Conservation (phyloP, 2,888 invertebrate species). For the Andrena fulva region DNA sequence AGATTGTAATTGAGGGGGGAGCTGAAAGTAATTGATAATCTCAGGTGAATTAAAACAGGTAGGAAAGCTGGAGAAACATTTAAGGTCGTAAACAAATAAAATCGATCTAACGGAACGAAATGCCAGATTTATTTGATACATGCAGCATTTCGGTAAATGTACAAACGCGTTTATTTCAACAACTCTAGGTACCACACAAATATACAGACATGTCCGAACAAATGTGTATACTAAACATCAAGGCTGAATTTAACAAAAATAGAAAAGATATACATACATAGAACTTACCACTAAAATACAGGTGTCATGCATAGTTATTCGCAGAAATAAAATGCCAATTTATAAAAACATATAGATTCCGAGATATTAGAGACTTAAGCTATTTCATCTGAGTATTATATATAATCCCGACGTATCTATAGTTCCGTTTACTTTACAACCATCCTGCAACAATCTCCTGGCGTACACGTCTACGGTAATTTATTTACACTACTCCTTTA, state of each 20-base stretch:
- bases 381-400: constrained; percentile 53
- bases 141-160: constrained; percentile 71
- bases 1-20: background rate
- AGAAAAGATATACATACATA: constrained; percentile 53
- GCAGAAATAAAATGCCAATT: constrained; percentile 36
- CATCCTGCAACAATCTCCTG: constrained; percentile 8
- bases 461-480: constrained; percentile 20
- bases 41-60: background rate
- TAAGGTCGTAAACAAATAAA: constrained; percentile 50
- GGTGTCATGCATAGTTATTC: constrained; percentile 61
- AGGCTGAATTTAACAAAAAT: constrained; percentile 57
- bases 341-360: constrained; percentile 45
- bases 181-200: constrained; percentile 51
- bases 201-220: constrained; percentile 51
- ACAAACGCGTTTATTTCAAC: constrained; percentile 46
- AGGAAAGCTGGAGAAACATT: constrained; percentile 12
- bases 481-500: constrained; percentile 51
- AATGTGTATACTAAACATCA: constrained; percentile 42
- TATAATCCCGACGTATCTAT: constrained; percentile 41
- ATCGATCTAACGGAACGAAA: constrained; percentile 57
- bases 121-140: constrained; percentile 69
- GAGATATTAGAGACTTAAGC: constrained; percentile 25
- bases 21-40: constrained; percentile 2
- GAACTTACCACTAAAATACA: constrained; percentile 51
- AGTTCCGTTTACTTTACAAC: constrained; percentile 27